These are phyloP conservation scores for Puntigrus tetrazona DNA, from an alignment of 2,113 vertebrate species.

Conservation along the genomic window DNA sequence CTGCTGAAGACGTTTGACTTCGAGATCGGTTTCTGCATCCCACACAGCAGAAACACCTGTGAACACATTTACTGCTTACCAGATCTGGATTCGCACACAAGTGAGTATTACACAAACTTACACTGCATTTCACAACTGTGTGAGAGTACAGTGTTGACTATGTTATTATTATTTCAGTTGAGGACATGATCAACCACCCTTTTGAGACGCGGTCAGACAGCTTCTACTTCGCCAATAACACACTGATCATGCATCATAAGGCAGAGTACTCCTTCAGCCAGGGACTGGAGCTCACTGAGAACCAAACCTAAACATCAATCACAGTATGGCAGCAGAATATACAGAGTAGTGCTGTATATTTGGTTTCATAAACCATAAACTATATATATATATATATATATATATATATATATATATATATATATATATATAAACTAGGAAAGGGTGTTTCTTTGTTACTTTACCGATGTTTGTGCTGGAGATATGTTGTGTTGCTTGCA, in stretches of 20 bases:
- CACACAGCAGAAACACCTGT: conserved; percentile 73
- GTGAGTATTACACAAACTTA: conserved; percentile 46
- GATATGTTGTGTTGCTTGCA: not conserved
- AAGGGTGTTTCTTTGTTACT: not conserved
- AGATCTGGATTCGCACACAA: conserved; percentile 63
- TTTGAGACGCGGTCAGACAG: conserved; percentile 70
- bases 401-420: too few species aligned
- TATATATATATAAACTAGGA: not conserved
- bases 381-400: too few species aligned
- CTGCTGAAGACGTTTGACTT: conserved; percentile 74
- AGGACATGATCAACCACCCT: conserved; percentile 68
- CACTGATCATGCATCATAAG: conserved; percentile 73
- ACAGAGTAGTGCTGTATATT: not conserved
- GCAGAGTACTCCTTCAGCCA: conserved; percentile 68
- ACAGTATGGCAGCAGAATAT: not conserved
- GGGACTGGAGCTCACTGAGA: not conserved
- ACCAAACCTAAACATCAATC: not conserved
- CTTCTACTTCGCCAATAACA: conserved; percentile 74
- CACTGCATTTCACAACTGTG: not conserved
- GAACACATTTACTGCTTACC: conserved; percentile 74
- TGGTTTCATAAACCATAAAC: not conserved
- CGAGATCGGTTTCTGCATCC: conserved; percentile 75
- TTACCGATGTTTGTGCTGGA: not conserved
- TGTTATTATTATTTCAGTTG: conserved; percentile 60
- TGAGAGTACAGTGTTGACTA: not conserved